Evolutionary conservation across 1,140 invertebrate genomes (phyloP).

Genomic region (Dolichoris vasculosae): DNA sequence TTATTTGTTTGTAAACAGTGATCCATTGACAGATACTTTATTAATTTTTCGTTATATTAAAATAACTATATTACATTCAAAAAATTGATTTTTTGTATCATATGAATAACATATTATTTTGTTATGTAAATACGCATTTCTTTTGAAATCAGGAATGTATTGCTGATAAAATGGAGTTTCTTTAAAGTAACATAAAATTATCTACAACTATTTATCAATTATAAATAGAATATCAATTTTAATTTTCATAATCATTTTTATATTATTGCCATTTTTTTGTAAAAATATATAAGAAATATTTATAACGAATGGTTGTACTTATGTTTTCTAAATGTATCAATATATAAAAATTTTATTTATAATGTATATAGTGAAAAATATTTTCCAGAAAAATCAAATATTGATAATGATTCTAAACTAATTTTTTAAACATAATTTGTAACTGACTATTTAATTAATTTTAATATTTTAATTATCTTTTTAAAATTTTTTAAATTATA

Average conservation of each 20-base stretch:
- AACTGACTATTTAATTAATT: no score
- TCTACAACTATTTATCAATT: not conserved
- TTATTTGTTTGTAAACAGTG: not conserved
- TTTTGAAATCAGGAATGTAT: conserved; percentile 24
- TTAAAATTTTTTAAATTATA: no score
- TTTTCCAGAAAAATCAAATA: no score
- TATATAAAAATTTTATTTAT: no score
- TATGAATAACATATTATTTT: conserved; percentile 31
- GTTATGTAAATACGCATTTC: conserved; percentile 38
- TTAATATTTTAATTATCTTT: no score
- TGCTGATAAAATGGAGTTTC: conserved; percentile 3
- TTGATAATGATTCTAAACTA: no score
- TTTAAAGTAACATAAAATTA: not conserved
- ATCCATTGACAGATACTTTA: conserved; percentile 25
- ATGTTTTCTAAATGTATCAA: no score
- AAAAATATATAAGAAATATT: not conserved
- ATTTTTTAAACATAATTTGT: no score
- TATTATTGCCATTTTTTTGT: no score
- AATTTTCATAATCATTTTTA: not conserved
- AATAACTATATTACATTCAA: conserved; percentile 50
- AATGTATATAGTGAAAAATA: no score
- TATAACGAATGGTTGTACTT: no score
- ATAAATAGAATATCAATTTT: not conserved
- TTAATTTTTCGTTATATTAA: conserved; percentile 44
- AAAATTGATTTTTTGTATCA: conserved; percentile 24